A percentile compares a stretch with the other conserved stretches of the same genome.
Evolutionary conservation across 2,797 vertebrate species (phyloP).

Genomic region (Pagetopsis macropterus): DNA sequence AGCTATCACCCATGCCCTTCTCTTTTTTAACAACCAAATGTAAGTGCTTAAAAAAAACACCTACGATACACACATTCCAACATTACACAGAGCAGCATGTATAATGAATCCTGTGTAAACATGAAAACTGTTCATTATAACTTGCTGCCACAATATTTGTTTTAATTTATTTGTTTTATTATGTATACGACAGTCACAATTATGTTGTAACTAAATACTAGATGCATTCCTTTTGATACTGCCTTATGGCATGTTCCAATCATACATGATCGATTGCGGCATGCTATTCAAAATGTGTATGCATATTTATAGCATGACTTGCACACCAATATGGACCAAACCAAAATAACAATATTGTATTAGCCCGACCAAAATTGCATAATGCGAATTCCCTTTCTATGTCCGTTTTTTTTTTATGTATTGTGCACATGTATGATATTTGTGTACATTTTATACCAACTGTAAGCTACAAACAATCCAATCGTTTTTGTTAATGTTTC

Average conservation of each 20-base stretch:
- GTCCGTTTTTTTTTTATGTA: background rate
- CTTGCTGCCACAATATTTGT: background rate
- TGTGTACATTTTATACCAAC: background rate
- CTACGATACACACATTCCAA: background rate
- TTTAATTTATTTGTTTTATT: too few species aligned
- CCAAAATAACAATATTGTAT: background rate
- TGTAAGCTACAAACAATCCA: background rate
- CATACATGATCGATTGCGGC: background rate
- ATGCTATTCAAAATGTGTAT: background rate
- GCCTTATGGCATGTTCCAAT: background rate
- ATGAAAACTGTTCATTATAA: background rate
- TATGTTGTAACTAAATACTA: background rate
- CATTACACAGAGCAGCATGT: constrained; percentile 3
- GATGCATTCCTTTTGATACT: background rate
- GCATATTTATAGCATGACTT: background rate
- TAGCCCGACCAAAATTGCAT: background rate
- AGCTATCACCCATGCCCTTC: too few species aligned
- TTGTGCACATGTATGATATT: background rate
- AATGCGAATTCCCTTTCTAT: background rate
- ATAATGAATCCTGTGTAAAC: constrained; percentile 10
- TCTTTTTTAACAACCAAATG: constrained; percentile 4
- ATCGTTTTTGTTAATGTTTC: background rate
- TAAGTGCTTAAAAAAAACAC: constrained; percentile 16
- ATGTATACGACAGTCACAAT: background rate
- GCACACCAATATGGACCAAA: background rate